Conservation (phyloP, 2,113 vertebrate genomes). For the Nymphicus hollandicus region DNA sequence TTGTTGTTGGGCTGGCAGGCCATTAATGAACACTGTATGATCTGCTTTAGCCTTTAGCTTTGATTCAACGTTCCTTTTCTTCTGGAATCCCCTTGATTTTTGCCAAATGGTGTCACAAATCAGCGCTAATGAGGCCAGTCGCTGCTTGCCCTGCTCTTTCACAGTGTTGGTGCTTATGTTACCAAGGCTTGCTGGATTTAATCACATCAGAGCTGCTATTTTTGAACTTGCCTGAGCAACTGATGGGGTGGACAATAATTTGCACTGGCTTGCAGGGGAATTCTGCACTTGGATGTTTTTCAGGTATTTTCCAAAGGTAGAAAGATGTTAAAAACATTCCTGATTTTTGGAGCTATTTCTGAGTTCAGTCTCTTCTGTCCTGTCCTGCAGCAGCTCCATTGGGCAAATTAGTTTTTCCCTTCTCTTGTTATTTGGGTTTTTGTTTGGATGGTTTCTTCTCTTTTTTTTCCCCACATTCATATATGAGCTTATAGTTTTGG, state of each 20-base stretch:
- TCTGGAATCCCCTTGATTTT: constrained; percentile 41
- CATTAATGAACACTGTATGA: neutral
- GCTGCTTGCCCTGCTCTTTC: constrained; percentile 11
- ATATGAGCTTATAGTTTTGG: neutral
- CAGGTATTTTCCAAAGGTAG: neutral
- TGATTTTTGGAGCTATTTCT: neutral
- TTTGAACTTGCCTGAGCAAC: neutral
- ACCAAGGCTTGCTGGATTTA: neutral
- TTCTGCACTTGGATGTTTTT: neutral
- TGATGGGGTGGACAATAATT: neutral
- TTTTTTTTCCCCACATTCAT: accelerated
- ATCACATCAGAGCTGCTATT: constrained; percentile 23
- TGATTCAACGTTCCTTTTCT: neutral
- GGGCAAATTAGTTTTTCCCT: neutral
- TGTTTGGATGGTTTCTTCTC: neutral
- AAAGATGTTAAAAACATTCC: neutral
- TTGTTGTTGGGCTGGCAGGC: neutral
- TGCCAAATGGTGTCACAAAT: constrained; percentile 48
- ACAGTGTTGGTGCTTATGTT: neutral
- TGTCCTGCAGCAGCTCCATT: neutral
- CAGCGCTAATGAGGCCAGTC: constrained; percentile 50
- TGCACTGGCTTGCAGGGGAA: neutral
- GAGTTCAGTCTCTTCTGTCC: neutral
- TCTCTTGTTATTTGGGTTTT: neutral
- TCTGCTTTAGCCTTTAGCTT: neutral